Percentiles rank a stretch among this genome's conserved stretches.
These are phyloP conservation scores for Arvicanthis niloticus DNA, from an alignment of 2,113 vertebrate species.

Conservation along the genomic window DNA sequence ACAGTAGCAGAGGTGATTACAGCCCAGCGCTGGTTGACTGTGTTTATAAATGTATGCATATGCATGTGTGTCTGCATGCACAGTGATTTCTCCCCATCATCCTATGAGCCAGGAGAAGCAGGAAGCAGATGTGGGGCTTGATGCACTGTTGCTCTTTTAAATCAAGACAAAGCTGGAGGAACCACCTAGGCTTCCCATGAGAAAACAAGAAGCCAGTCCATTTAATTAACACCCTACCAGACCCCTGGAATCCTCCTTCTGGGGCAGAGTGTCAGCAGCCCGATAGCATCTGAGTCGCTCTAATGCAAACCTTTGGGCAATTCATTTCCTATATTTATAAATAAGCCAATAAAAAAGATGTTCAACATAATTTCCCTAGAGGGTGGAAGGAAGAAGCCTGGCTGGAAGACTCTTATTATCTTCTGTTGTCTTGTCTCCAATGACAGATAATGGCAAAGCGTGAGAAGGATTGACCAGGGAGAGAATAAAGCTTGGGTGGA, in stretches of 20 bases:
- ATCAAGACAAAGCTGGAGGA: not conserved
- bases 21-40: not conserved
- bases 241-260: not conserved
- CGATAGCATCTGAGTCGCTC: constrained; percentile 9
- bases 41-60: not conserved
- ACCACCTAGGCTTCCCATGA: not conserved
- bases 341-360: constrained; percentile 81
- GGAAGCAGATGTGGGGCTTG: not conserved
- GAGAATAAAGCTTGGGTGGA: not conserved
- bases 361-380: constrained; percentile 82
- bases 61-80: not conserved
- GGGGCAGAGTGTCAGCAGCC: not conserved
- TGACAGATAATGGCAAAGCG: constrained; percentile 46
- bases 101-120: not conserved
- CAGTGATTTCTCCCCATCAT: rapidly evolving
- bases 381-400: constrained; percentile 34
- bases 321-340: constrained; percentile 78
- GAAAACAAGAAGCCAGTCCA: not conserved
- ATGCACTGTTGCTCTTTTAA: not conserved
- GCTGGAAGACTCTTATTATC: constrained; percentile 61
- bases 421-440: constrained; percentile 42
- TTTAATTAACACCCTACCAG: not conserved
- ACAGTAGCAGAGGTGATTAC: rapidly evolving
- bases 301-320: constrained; percentile 72
- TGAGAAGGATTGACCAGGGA: not conserved